phyloP scores from a whole-genome alignment of 1,140 invertebrate genomes.

The Psilanteris sp. region DNA sequence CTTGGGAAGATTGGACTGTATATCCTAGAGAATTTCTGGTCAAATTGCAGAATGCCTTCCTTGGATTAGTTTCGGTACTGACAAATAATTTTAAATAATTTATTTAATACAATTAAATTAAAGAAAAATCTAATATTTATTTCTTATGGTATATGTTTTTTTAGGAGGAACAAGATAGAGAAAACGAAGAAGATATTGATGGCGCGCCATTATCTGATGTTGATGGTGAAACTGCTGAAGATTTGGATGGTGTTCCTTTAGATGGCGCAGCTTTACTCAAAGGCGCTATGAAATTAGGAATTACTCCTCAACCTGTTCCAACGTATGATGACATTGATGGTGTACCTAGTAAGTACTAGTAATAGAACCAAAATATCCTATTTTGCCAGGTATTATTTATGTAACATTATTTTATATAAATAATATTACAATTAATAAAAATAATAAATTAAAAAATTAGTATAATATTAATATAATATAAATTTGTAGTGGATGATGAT shows the following conservation, averaged over 20 bases:
- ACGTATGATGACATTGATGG: slow-evolving; percentile 87
- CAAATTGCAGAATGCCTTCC: slow-evolving; percentile 94
- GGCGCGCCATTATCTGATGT: slow-evolving; percentile 84
- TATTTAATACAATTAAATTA: background rate
- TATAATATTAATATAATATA: background rate
- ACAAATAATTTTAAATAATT: too few relatives aligned
- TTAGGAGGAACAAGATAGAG: slow-evolving; percentile 76
- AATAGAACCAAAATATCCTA: too few relatives aligned
- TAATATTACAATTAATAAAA: too few relatives aligned
- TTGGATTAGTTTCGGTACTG: slow-evolving; percentile 83
- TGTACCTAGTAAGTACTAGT: slow-evolving; percentile 83
- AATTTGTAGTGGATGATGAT: slow-evolving; percentile 85
- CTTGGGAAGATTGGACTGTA: slow-evolving; percentile 99
- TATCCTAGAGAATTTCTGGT: slow-evolving; percentile 97
- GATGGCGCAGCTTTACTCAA: slow-evolving; percentile 90
- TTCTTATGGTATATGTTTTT: too few relatives aligned
- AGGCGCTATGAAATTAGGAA: slow-evolving; percentile 82
- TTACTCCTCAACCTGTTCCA: slow-evolving; percentile 75
- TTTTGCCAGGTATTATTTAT: too few relatives aligned
- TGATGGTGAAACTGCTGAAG: slow-evolving; percentile 83
- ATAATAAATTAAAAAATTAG: too few relatives aligned
- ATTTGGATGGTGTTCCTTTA: slow-evolving; percentile 89
- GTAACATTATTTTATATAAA: too few relatives aligned
- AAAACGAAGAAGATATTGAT: slow-evolving; percentile 83
- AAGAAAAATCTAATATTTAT: too few relatives aligned